Evolutionary conservation across 2,113 vertebrate genomes (phyloP).

Genomic region (Dolichallabes microphthalmus): DNA sequence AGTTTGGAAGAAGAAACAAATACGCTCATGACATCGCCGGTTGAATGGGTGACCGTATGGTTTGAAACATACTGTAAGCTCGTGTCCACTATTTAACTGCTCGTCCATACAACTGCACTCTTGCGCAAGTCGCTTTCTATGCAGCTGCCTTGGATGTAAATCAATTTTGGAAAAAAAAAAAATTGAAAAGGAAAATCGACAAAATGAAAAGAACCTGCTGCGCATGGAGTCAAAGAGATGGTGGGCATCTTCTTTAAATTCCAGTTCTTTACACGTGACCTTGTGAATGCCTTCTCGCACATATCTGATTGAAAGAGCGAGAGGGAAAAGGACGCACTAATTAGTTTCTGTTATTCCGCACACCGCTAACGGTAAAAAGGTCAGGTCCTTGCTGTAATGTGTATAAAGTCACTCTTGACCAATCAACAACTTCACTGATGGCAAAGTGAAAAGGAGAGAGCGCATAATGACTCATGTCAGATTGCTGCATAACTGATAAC

Average conservation of each 20-base stretch:
- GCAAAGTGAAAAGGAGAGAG: neutral
- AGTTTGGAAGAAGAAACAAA: too few relatives aligned
- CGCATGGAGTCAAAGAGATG: neutral
- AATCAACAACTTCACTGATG: conserved; percentile 4
- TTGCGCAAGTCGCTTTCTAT: neutral
- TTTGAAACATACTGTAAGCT: too few relatives aligned
- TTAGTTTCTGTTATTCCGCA: neutral
- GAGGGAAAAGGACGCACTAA: neutral
- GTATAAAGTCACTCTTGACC: conserved; percentile 2
- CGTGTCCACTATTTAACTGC: neutral
- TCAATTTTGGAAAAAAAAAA: neutral
- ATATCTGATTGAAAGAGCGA: neutral
- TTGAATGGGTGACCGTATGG: too few relatives aligned
- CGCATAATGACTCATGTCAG: neutral
- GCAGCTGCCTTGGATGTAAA: neutral
- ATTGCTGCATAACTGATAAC: neutral
- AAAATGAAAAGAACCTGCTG: neutral
- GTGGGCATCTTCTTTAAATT: neutral
- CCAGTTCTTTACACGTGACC: neutral
- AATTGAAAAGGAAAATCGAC: neutral
- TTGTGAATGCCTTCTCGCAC: neutral
- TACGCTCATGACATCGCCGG: too few relatives aligned
- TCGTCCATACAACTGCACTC: neutral
- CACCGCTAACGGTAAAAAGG: neutral
- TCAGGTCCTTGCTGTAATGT: neutral